Percentiles rank a stretch among this genome's conserved stretches.
These are phyloP conservation scores for Lacerta agilis DNA, from an alignment of 2,797 vertebrate species.

Conservation along the genomic window DNA sequence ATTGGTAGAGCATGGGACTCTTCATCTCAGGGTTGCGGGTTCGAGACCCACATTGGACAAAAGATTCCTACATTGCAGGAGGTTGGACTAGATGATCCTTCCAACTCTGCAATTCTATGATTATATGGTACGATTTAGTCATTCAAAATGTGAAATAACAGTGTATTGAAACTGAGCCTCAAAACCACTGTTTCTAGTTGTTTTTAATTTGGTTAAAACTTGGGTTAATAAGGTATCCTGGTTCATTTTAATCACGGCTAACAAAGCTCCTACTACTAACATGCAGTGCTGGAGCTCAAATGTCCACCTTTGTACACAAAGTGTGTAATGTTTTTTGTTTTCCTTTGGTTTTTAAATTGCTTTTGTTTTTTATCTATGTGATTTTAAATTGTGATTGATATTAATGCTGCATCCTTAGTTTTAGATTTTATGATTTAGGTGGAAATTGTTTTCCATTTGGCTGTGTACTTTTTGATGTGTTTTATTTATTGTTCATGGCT, in stretches of 20 bases:
- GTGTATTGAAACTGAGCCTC: not conserved
- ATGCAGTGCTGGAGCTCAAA: not conserved
- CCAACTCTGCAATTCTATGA: not conserved
- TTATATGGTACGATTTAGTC: not conserved
- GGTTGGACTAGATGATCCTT: no score
- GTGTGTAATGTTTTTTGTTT: not conserved
- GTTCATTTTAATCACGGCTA: not conserved
- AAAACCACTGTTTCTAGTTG: slow-evolving; percentile 23
- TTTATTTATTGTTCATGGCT: no score
- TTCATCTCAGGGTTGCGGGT: no score
- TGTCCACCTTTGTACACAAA: not conserved
- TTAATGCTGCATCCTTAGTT: no score
- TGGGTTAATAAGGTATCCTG: not conserved
- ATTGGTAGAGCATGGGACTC: no score
- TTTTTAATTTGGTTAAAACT: not conserved
- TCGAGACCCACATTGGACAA: no score
- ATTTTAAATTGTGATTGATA: no score
- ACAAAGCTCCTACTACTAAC: not conserved
- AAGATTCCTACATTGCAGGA: no score
- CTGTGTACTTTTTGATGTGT: no score
- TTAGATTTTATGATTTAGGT: no score
- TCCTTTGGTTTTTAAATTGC: not conserved
- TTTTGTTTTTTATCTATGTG: no score
- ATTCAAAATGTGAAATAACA: not conserved
- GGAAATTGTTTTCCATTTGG: no score